Conservation (phyloP, 2,113 vertebrate genomes). For the Rallus limicola region DNA sequence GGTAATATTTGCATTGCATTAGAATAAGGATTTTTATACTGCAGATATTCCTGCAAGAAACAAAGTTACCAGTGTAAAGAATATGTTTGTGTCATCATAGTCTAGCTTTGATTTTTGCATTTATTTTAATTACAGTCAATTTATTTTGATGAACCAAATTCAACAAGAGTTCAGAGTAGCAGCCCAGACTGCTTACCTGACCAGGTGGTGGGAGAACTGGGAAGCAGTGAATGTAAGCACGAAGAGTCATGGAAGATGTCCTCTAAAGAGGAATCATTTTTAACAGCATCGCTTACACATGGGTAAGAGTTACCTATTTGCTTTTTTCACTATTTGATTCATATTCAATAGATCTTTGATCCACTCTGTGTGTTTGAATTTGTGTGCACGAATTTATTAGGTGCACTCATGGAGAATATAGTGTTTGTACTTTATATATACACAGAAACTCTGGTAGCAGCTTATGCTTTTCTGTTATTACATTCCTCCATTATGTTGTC, state of each 20-base stretch:
- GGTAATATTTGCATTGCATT: not conserved
- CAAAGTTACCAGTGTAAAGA: not conserved
- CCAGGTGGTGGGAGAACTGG: slow-evolving; percentile 84
- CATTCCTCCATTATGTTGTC: rapidly evolving
- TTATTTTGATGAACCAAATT: slow-evolving; percentile 88
- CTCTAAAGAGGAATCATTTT: slow-evolving; percentile 51
- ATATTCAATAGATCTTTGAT: not conserved
- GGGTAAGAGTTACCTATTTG: slow-evolving; percentile 55
- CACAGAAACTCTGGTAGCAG: not conserved
- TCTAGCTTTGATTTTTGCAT: not conserved
- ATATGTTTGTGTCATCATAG: not conserved
- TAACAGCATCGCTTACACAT: slow-evolving; percentile 13
- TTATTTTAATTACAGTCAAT: slow-evolving; percentile 81
- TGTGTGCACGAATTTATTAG: not conserved
- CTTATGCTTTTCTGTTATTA: not conserved
- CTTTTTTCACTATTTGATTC: not conserved
- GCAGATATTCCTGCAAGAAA: not conserved
- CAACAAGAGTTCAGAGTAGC: slow-evolving; percentile 15
- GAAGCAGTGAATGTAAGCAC: not conserved
- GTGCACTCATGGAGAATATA: too few species aligned
- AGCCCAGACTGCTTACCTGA: slow-evolving; percentile 74
- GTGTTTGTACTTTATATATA: not conserved
- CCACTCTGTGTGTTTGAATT: not conserved
- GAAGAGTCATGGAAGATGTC: slow-evolving; percentile 63
- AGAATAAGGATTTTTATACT: not conserved